Evolutionary conservation across 1,140 invertebrate species (phyloP), one percentile per base, ranked within the genome.

Genomic region (Saxidomus purpurata): DNA sequence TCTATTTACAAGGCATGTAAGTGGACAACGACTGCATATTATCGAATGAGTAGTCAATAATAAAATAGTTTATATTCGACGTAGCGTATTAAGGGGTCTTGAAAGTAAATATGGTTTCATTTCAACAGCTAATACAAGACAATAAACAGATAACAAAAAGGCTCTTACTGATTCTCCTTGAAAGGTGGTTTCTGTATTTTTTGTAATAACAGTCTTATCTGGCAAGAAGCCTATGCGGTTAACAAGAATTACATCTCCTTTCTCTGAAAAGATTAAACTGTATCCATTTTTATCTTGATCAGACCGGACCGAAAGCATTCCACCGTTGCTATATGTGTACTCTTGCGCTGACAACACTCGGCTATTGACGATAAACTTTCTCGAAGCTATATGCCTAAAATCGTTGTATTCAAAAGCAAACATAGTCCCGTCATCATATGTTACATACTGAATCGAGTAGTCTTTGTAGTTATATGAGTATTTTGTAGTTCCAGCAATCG

Each of bases 291-390:
- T 47, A 28, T 49, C 76, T n/a, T 22, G 40, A 17, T 9, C 1
- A 15, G 6, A 9, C 15, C 31, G 76, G n/a, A 79, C 43, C 6
- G n/a, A 49, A 0, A 79, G 6, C 47, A 52, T 79, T 52, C 76
- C 76, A 1, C 76, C 76, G 25, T 79, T n/a, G 25, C 43, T 79
- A 40, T 79, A 79, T 19, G 15, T 52, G 34, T 79, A 79, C 22
- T 52, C 76, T 19, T 25, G 43, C 13, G 2, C 19, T 11, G 15
- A 28, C 8, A 79, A 8, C 13, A 6, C 11, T 52, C 22, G 2
- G 31, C 28, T 40, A 8, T 0, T 3, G 9, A 52, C 49, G 4
- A 79, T 52, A n/a, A 31, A 79, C 1, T 47, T 25, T 52, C 43
- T 49, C 15, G 76, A 1, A 4, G n/a, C 15, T 31, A 79, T 3